These are phyloP conservation scores for Babyrousa celebensis DNA, from an alignment of 2,797 vertebrate genomes.

Conservation along the genomic window DNA sequence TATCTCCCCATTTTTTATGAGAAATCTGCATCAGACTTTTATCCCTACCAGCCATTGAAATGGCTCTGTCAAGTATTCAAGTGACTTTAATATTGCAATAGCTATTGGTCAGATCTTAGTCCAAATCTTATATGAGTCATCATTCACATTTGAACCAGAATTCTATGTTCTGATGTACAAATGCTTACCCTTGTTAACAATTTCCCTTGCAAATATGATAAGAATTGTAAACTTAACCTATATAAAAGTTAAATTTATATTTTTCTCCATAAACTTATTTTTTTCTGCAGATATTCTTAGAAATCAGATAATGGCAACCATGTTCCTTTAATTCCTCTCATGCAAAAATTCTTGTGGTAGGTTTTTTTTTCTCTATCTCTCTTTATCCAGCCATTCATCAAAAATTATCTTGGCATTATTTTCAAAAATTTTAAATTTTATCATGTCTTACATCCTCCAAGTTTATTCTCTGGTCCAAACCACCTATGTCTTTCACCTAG, in stretches of 20 bases:
- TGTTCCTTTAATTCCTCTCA: not conserved
- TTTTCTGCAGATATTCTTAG: not conserved
- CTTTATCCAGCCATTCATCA: not conserved
- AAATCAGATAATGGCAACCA: not conserved
- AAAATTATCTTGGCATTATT: not conserved
- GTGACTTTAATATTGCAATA: not conserved
- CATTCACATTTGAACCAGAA: not conserved
- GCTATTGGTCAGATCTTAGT: not conserved
- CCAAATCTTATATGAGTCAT: not conserved
- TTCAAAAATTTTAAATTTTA: not conserved
- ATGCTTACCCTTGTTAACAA: not conserved
- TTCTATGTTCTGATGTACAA: not conserved
- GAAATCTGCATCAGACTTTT: not conserved
- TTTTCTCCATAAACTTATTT: not conserved
- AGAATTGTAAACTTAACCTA: not conserved
- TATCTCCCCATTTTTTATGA: not conserved
- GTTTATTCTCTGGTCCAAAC: not conserved
- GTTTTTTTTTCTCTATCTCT: not conserved
- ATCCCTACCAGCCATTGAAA: not conserved
- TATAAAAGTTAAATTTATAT: not conserved
- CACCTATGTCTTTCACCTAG: rapidly evolving
- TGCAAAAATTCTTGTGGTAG: not conserved
- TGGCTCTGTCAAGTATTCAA: not conserved
- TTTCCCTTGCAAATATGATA: not conserved
- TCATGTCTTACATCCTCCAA: not conserved